Base-by-base conservation (phyloP, 2,797 vertebrate genomes). In the Tamandua tetradactyla region DNA sequence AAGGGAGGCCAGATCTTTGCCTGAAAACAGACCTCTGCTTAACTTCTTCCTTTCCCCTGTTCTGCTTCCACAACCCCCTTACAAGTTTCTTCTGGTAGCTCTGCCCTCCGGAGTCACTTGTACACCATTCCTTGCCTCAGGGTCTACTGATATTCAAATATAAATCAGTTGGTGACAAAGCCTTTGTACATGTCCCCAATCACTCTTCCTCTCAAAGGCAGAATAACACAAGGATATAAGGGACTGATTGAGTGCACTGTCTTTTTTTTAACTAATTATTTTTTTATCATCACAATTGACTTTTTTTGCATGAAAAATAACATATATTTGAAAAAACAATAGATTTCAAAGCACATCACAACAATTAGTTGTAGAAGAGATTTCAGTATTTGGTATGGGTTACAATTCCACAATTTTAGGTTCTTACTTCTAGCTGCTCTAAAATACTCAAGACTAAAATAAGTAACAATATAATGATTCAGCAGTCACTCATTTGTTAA, bases 221-320 rank as follows among this genome's bases (percentile, higher is more conserved):
- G 7, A 59, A 27, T 1, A 52, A 20, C 20, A 18, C 55, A 25
- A 0, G 1, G 1, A 23, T 11, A 22, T 32, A 90, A 64, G 8
- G 25, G 10, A 15, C 2, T 9, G 20, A 20, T 0, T 8, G 30
- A 78, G 40, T 1, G 3, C 17, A 27, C 20, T 9, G 13, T 5
- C 7, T 30, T 64, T 57, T 35, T n/a, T n/a, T n/a, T n/a, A n/a
- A n/a, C n/a, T n/a, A n/a, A n/a, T n/a, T n/a, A n/a, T n/a, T n/a
- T n/a, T n/a, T n/a, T n/a, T n/a, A n/a, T n/a, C n/a, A n/a, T n/a
- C n/a, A n/a, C n/a, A n/a, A n/a, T n/a, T n/a, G n/a, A n/a, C n/a
- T n/a, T n/a, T n/a, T n/a, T n/a, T n/a, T n/a, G n/a, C n/a, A n/a
- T n/a, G n/a, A n/a, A n/a, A n/a, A n/a, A n/a, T n/a, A n/a, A n/a